Evolutionary conservation across 1,140 invertebrate genomes (phyloP), one percentile per base, ranked within the genome.

Genomic region (Heliconius nattereri): DNA sequence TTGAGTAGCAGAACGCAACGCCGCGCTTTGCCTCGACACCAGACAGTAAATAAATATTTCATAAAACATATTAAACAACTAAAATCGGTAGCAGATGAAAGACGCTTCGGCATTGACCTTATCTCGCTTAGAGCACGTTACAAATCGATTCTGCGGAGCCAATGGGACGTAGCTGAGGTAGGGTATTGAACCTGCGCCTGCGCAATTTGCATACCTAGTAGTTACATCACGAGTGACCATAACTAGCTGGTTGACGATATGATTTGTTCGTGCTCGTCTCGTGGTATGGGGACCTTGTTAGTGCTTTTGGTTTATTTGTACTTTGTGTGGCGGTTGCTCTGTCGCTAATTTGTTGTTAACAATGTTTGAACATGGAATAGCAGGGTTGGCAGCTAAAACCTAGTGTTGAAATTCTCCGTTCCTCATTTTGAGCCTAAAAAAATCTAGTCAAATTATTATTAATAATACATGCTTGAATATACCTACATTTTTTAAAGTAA

Each of bases 121-220:
- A 89, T 87, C 87, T 86, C 81, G 79, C 77, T 75, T 78, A 84
- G 86, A 86, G 85, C 84, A 85, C 86, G 83, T 85, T 86, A 89
- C 87, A 84, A 89, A 89, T 89, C 86, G 87, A 89, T 89, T 88
- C 84, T 73, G 81, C 84, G 84, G 81, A 81, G 83, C 86, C 85
- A 86, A 85, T 87, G 80, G 85, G 82, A 80, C 84, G 81, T 80
- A 85, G 85, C 85, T 81, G 84, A 85, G 84, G 84, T 81, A 81
- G 86, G 86, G 83, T 85, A 82, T 77, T 82, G 86, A 89, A 81
- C 83, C 78, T 87, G 88, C 89, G 87, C 84, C 86, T 83, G 88
- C 87, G 86, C 86, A 89, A 91, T 90, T 90, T 90, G 88, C 88
- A 90, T 89, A 87, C 85, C 85, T 84, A 85, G 82, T 85, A 83